These are phyloP conservation scores for Agrochola lychnidis DNA, from an alignment of 2,888 invertebrate genomes.

Conservation along the genomic window DNA sequence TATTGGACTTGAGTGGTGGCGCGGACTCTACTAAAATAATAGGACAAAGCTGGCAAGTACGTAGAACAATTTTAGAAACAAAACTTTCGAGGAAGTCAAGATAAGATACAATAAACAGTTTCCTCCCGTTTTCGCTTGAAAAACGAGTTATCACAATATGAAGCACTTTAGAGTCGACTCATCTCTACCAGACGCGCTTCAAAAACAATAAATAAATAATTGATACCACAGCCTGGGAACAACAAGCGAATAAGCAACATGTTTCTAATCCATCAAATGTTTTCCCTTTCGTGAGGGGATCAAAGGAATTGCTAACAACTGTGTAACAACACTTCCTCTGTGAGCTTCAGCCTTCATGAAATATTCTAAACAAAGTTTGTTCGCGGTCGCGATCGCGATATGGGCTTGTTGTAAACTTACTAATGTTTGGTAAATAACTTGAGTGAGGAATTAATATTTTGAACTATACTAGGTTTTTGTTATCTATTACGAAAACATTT, in stretches of 20 bases:
- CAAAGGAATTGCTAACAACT: constrained; percentile 62
- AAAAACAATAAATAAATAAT: constrained; percentile 30
- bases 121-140: background rate
- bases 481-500: background rate
- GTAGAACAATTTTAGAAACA: background rate
- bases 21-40: background rate
- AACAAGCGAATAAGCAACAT: constrained; percentile 46
- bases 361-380: constrained; percentile 49
- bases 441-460: constrained; percentile 1
- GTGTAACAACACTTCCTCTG: constrained; percentile 22
- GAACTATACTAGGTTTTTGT: background rate
- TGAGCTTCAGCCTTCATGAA: constrained; percentile 42
- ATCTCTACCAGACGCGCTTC: background rate
- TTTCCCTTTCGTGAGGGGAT: constrained; percentile 41
- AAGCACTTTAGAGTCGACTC: background rate
- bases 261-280: constrained; percentile 58
- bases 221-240: constrained; percentile 10
- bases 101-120: background rate
- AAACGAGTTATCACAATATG: background rate
- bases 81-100: background rate
- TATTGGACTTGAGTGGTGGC: too few species aligned
- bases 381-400: constrained; percentile 1
- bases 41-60: background rate
- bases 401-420: constrained; percentile 2
- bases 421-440: constrained; percentile 16